phyloP scores from a whole-genome alignment of 1,140 invertebrate species.

The Diabrotica virgifera region DNA sequence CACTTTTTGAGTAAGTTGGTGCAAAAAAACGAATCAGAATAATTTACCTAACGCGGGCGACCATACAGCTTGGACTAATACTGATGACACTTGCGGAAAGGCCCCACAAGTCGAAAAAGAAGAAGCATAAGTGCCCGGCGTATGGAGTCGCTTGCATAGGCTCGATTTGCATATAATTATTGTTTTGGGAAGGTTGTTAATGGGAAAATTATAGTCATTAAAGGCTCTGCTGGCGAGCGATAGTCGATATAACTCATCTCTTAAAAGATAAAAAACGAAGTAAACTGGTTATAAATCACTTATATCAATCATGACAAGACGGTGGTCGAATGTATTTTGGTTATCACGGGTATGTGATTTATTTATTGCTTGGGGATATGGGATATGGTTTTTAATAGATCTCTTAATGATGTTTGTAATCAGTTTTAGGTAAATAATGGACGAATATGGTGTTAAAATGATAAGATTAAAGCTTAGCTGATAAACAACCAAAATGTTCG shows the following conservation, averaged over 20 bases:
- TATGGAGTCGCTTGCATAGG: background rate
- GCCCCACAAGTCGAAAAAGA: background rate
- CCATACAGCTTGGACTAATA: too few species aligned
- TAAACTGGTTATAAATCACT: conserved; percentile 6
- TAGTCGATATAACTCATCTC: background rate
- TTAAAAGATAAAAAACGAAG: background rate
- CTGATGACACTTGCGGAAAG: background rate
- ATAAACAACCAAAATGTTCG: too few species aligned
- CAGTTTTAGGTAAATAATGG: too few species aligned
- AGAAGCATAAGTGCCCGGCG: background rate
- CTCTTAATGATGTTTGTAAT: too few species aligned
- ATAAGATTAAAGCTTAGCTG: too few species aligned
- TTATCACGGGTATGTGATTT: too few species aligned
- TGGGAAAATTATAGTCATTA: conserved; percentile 10
- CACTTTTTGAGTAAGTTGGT: too few species aligned
- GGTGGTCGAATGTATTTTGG: background rate
- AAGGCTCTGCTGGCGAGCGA: background rate
- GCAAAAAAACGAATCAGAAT: too few species aligned
- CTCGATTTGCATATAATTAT: conserved; percentile 2
- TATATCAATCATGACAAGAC: conserved; percentile 2
- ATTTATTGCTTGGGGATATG: too few species aligned
- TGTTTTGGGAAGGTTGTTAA: background rate
- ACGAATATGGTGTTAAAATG: too few species aligned
- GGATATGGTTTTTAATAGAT: too few species aligned
- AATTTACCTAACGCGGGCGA: too few species aligned